Base-by-base conservation (phyloP, 2,797 vertebrate genomes). In the Nasua narica region DNA sequence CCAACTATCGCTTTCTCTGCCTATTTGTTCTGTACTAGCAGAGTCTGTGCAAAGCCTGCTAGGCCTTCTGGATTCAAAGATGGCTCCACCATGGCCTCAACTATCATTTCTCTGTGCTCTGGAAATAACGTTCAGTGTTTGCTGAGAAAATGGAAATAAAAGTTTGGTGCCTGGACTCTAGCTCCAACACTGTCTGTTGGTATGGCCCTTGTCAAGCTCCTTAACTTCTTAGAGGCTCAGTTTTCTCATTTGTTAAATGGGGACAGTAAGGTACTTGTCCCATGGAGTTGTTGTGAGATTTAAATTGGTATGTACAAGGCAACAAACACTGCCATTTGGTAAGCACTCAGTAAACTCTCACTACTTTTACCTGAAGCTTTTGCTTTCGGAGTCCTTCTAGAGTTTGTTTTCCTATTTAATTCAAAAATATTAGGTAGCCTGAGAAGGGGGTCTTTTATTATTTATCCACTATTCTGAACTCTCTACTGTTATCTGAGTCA, bases 391-490 rank as follows among this genome's bases (percentile, higher is more conserved):
- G n/a, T 65, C 62, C 50, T 69, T 56, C 32, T 78, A 89, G 52
- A 54, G 25, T 74, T 46, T 50, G 15, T 91, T n/a, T 91, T 72
- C 37, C 18, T 74, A 16, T 89, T 92, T 96, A 82, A 92, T 92
- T 84, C 13, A 40, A 74, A 87, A 81, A 23, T 4, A n/a, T 23
- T 32, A 54, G 27, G 32, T 18, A 81, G 21, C 27, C 40, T 52
- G 74, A 94, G 54, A 92, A n/a, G 90, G 35, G 10, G 8, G 1
- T 46, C 32, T 90, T 32, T 79, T n/a, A 14, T 50, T 54, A 27
- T 72, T 56, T 82, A 77, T 27, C 18, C 27, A 37, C 46, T 74
- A 1, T 67, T 86, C 56, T 48, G 27, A 81, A 23, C 50, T 86
- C 43, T 82, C 89, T 82, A 40, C 37, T 67, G 16, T 87, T 50